Evolutionary conservation across 2,888 invertebrate species (phyloP), one percentile per base, ranked within the genome.

Genomic region (Drosophila longiperda): DNA sequence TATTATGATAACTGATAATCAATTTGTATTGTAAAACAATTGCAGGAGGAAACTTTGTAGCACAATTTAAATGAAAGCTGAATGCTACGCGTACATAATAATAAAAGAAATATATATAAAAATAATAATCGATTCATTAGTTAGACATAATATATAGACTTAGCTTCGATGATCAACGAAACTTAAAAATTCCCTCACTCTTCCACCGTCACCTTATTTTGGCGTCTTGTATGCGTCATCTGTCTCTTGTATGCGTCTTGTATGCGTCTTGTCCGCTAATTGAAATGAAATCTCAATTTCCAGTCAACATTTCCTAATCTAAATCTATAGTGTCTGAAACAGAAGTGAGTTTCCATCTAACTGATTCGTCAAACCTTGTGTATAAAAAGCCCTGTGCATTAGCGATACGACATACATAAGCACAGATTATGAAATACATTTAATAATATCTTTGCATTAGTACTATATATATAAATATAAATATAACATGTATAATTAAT

Each of bases 31-130:
- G 48, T 60, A 57, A 36, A 62, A 48, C 62, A 52, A 61, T 66
- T 77, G 78, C 52, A 58, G 68, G 32, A 15, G 52, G 52, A 52
- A 73, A 57, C 34, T 29, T 45, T 66, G 67, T 77, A 73, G 78
- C 78, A 73, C 78, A 78, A 80, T 68, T 66, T 76, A 32, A 68
- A 55, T 60, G 52, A 36, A 20, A 57, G 29, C 54, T 65, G 48
- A 52, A 53, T 78, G 75, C 78, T 77, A 72, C 60, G 29, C 38
- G 11, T 33, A 38, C n/a, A 33, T 52, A 33, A 52, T 33, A n/a
- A 49, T 32, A 11, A 29, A 40, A 55, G 9, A 12, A 9, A 26
- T 29, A 50, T 75, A 58, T 76, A 57, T 53, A 73, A 73, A 52
- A 34, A 50, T 12, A 52, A 54, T 50, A 59, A 40, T 50, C 54